These are phyloP conservation scores for Nasua narica DNA, from an alignment of 2,797 vertebrate genomes.

Conservation along the genomic window DNA sequence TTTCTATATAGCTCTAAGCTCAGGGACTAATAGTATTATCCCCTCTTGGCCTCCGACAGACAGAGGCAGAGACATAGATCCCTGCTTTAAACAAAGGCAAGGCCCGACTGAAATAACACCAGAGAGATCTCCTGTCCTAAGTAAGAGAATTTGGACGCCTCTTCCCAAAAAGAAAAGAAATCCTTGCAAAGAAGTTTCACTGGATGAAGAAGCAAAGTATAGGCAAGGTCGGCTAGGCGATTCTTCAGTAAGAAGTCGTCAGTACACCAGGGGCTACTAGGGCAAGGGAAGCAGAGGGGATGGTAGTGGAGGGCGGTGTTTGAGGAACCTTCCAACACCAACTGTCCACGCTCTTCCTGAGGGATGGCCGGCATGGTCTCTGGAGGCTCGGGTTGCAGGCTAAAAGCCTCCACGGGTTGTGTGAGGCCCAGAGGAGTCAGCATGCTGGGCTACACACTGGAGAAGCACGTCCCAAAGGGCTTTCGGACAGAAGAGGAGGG, in stretches of 20 bases:
- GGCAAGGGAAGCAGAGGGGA: neutral
- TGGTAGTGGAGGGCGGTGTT: neutral
- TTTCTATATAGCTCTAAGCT: neutral
- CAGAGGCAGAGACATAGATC: neutral
- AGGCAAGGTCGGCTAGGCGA: neutral
- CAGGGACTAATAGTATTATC: neutral
- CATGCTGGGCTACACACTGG: neutral
- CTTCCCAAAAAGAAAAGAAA: neutral
- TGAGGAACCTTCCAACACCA: neutral
- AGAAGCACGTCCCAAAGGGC: neutral
- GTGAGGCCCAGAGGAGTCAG: neutral
- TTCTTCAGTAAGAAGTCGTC: neutral
- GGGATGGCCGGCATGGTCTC: too few species aligned
- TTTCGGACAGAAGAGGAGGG: neutral
- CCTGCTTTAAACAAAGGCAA: neutral
- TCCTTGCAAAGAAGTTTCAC: neutral
- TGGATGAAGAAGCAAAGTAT: neutral
- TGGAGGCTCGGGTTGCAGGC: neutral
- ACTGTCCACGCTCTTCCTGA: neutral
- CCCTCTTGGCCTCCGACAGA: neutral
- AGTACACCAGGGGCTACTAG: too few species aligned
- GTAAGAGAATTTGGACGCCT: neutral
- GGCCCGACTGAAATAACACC: neutral
- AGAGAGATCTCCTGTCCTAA: neutral
- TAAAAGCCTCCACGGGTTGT: neutral